A percentile compares a stretch with the other conserved stretches of the same genome.
Conservation (phyloP, 92 coral and sea anemone species). For the Plumapathes pennacea region DNA sequence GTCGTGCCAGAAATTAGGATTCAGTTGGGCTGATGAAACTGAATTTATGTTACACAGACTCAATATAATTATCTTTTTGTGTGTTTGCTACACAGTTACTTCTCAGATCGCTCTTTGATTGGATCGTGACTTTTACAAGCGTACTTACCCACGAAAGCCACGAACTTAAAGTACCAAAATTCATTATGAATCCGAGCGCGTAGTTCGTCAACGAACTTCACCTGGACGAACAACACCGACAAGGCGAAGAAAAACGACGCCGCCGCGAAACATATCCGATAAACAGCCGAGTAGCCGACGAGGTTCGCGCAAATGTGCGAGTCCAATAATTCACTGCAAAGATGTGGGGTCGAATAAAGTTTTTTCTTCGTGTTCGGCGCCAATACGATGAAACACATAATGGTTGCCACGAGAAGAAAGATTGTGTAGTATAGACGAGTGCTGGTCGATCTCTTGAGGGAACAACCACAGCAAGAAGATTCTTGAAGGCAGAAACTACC, state of each 20-base stretch:
- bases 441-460: slow-evolving; percentile 9
- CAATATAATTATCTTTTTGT: too few relatives aligned
- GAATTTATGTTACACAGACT: too few relatives aligned
- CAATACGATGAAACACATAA: slow-evolving; percentile 44
- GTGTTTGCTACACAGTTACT: not conserved
- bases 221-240: slow-evolving; percentile 55
- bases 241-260: slow-evolving; percentile 55
- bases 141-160: slow-evolving; percentile 56
- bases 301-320: slow-evolving; percentile 48
- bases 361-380: slow-evolving; percentile 36
- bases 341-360: slow-evolving; percentile 29
- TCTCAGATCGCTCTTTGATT: not conserved
- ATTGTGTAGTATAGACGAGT: slow-evolving; percentile 47
- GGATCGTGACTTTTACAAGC: not conserved
- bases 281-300: slow-evolving; percentile 74
- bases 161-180: slow-evolving; percentile 59
- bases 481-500: too few relatives aligned
- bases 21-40: too few relatives aligned
- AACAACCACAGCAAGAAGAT: too few relatives aligned
- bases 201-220: slow-evolving; percentile 25
- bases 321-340: slow-evolving; percentile 50
- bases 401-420: slow-evolving; percentile 33
- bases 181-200: slow-evolving; percentile 64
- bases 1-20: too few relatives aligned
- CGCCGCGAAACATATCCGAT: slow-evolving; percentile 65